A percentile compares a stretch with the other conserved stretches of the same genome.
Evolutionary conservation across 2,797 vertebrate genomes (phyloP).

Genomic region (Cynopterus sphinx): DNA sequence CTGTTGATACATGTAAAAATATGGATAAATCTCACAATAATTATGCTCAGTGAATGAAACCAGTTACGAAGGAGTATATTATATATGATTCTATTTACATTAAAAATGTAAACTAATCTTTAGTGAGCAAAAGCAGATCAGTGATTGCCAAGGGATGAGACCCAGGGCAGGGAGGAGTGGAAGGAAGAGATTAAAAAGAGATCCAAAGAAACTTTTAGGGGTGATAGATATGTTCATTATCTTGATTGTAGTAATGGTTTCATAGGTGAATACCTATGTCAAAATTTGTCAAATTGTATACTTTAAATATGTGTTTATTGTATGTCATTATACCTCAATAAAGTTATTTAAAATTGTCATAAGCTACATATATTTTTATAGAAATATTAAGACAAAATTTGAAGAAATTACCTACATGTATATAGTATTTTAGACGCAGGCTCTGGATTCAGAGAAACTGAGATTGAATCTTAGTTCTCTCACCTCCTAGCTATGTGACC

Average conservation of each 20-base stretch:
- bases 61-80: background rate
- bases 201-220: background rate
- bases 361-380: background rate
- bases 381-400: conserved; percentile 10
- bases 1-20: background rate
- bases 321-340: background rate
- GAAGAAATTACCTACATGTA: background rate
- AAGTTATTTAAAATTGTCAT: background rate
- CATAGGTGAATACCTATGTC: background rate
- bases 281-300: background rate
- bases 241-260: background rate
- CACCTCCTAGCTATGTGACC: background rate
- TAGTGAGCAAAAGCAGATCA: background rate
- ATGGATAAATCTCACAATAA: background rate
- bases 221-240: background rate
- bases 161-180: background rate
- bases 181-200: background rate
- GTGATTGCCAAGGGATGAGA: background rate
- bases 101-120: background rate
- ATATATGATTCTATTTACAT: background rate
- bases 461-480: background rate
- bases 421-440: background rate
- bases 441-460: conserved; percentile 2
- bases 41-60: background rate
- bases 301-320: background rate